Conservation (phyloP, 2,888 invertebrate species). For the Pterostichus madidus region DNA sequence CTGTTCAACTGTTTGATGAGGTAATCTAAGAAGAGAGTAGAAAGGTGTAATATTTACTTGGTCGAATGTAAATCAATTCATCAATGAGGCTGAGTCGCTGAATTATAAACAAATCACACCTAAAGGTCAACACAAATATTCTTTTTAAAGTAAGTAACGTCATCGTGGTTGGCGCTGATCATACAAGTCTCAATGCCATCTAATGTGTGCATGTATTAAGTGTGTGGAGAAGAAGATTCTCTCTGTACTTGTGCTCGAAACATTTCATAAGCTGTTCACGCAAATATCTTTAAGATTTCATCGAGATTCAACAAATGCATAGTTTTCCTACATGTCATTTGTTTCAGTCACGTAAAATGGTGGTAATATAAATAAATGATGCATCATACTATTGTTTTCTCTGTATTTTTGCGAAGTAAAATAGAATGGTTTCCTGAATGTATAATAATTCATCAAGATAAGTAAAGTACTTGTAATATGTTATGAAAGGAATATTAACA, state of each 20-base stretch:
- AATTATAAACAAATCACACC: constrained; percentile 63
- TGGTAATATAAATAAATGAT: too few relatives aligned
- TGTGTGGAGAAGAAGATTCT: background rate
- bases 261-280: background rate
- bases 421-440: too few relatives aligned
- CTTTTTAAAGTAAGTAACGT: constrained; percentile 60
- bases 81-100: constrained; percentile 49
- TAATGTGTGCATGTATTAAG: constrained; percentile 5
- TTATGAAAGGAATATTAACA: too few relatives aligned
- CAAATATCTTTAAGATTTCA: background rate
- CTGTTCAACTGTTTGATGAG: constrained; percentile 9
- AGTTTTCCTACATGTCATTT: too few relatives aligned
- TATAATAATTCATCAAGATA: too few relatives aligned
- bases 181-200: constrained; percentile 55
- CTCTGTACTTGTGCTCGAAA: too few relatives aligned
- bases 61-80: constrained; percentile 38
- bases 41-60: constrained; percentile 9
- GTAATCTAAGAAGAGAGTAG: too few relatives aligned
- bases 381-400: too few relatives aligned
- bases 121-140: constrained; percentile 62
- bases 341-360: too few relatives aligned
- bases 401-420: too few relatives aligned
- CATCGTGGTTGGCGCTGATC: constrained; percentile 29
- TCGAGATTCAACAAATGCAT: background rate
- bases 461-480: too few relatives aligned